Base-by-base conservation (phyloP, 2,113 vertebrate genomes). In the Uria lomvia region DNA sequence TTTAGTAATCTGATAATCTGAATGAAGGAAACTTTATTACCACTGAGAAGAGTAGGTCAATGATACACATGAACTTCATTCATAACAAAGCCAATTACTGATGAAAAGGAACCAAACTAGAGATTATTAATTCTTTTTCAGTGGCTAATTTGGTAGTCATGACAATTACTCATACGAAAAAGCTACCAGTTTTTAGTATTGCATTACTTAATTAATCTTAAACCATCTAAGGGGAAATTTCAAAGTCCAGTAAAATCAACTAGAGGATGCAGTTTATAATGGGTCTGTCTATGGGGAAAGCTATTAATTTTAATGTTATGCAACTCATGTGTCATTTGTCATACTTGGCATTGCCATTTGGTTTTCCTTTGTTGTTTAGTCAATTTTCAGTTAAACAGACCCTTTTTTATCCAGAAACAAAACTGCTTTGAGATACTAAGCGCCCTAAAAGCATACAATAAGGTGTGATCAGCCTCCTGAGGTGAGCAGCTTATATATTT, bases 171-270 rank as follows among this genome's bases (percentile, higher is more conserved):
- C 90, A 67, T 67, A 66, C 26, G 34, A 71, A 93, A 93, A 55
- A 88, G 20, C 11, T 56, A 74, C n/a, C 10, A 42, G 22, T 1
- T 90, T 96, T 91, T 79, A 74, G 16, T 29, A 72, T 32, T 74
- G 26, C 68, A 38, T 80, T 68, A 43, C 82, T 94, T 96, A 96
- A 96, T 95, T 96, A 95, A 92, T 94, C 67, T 86, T 89, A 67
- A 92, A 75, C 29, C 6, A 56, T 56, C 50, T 86, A 59, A 27
- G 2, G 52, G 67, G 86, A 93, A 90, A 73, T 90, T 82, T 88
- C 47, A 12, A 79, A 95, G 72, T 77, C 89, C 80, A 67, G 59
- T 74, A 49, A 71, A 96, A 95, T 63, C 75, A 94, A 7, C 38
- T 34, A 83, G 65, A 71, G 65, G 40, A 86, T 80, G 63, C 16